Evolutionary conservation across 2,797 vertebrate genomes (phyloP).

Genomic region (Prionace glauca): DNA sequence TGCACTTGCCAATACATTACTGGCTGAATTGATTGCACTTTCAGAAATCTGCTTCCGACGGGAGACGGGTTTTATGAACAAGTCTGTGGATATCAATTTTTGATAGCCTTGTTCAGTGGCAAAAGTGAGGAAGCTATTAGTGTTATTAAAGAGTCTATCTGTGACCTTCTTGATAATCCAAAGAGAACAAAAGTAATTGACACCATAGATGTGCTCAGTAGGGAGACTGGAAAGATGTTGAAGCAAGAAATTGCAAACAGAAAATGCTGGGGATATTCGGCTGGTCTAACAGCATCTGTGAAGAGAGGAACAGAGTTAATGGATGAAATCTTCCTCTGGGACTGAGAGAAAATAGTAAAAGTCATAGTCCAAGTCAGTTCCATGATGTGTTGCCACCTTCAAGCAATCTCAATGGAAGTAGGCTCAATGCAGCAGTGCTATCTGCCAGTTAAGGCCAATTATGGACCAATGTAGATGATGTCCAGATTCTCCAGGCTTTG

Average conservation of each 20-base stretch:
- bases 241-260: not conserved
- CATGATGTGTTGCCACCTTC: no score
- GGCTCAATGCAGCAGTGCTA: no score
- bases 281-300: no score
- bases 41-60: not conserved
- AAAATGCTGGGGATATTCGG: no score
- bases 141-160: not conserved
- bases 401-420: no score
- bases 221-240: not conserved
- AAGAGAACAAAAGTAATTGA: not conserved
- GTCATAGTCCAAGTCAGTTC: no score
- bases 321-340: no score
- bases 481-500: no score
- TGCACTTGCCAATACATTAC: not conserved
- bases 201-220: not conserved
- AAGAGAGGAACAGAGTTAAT: no score
- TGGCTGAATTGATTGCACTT: not conserved
- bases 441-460: no score
- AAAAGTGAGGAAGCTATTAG: not conserved
- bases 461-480: no score
- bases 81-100: not conserved
- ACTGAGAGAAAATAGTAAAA: no score
- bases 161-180: not conserved
- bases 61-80: not conserved
- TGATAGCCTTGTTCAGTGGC: not conserved